Evolutionary conservation across 1,140 invertebrate genomes (phyloP), one percentile per base, ranked within the genome.

Genomic region (Caerostris darwini): DNA sequence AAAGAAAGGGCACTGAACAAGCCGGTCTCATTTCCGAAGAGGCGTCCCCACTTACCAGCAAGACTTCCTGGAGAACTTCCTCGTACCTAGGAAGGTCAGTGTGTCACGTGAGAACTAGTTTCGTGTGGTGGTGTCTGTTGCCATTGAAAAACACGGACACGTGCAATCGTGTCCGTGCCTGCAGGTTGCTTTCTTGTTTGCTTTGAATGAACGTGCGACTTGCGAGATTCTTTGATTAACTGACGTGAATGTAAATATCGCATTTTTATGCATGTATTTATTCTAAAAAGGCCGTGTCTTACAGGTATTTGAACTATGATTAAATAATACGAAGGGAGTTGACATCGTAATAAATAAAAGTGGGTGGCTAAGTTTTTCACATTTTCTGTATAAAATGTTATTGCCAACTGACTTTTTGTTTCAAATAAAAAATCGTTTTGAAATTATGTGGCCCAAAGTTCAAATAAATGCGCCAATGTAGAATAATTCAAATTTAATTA

Each of bases 81-180:
- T 93, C 83, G 61, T 93, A 3, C 10, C 56, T n/a, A 56, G 92
- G 92, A 93, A 93, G 92, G 92, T 93, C 83, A 93, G 92, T 93
- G 61, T 83, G 82, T 34, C 92, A 93, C 61, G 82, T 87, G 92
- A 69, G 64, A 12, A 19, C 12, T 87, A 87, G 19, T 54, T 53
- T 14, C n/a, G 50, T 77, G 8, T 5, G 10, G 17, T 2, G 5
- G 10, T 71, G 77, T 83, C 61, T 87, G 53, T n/a, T 81, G 82
- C 61, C 81, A 64, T 82, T 87, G 61, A 69, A 87, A 93, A 56
- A 81, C 56, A 50, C 69, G 71, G 56, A 81, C 71, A 82, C 67
- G 69, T 91, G 90, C 59, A n/a, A 53, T 56, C 5, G 17, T 81
- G 71, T 81, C 50, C 12, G 19, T 34, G 5, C 10, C 8, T 19